Conservation (phyloP, 2,797 vertebrate species). For the Lateolabrax maculatus region DNA sequence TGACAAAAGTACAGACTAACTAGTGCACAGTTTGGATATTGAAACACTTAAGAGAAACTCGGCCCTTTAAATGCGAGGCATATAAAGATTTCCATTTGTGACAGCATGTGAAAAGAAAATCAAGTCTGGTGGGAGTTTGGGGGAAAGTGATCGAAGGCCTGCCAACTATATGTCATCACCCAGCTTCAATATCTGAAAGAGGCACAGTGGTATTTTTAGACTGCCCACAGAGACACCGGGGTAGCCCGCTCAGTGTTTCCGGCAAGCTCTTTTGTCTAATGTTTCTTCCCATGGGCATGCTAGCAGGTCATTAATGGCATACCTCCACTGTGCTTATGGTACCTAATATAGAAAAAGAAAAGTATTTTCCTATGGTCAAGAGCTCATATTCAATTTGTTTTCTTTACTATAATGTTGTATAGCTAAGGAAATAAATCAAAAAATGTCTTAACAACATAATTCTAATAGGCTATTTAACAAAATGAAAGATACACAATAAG, state of each 20-base stretch:
- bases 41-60: slow-evolving; percentile 25
- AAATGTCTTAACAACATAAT: neutral
- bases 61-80: slow-evolving; percentile 29
- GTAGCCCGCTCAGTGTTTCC: slow-evolving; percentile 67
- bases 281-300: slow-evolving; percentile 79
- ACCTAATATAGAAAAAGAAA: slow-evolving; percentile 25
- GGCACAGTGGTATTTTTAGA: slow-evolving; percentile 78
- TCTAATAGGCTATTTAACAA: slow-evolving; percentile 2
- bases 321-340: slow-evolving; percentile 44
- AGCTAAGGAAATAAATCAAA: neutral
- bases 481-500: slow-evolving; percentile 20
- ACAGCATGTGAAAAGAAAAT: slow-evolving; percentile 58
- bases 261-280: slow-evolving; percentile 77
- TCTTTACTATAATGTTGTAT: neutral
- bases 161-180: slow-evolving; percentile 83
- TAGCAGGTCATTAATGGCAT: slow-evolving; percentile 75
- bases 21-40: neutral
- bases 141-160: slow-evolving; percentile 63
- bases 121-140: slow-evolving; percentile 52
- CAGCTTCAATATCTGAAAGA: slow-evolving; percentile 79
- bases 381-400: neutral
- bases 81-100: slow-evolving; percentile 66
- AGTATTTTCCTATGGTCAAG: neutral
- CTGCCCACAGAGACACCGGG: slow-evolving; percentile 71
- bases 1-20: neutral